Conservation (phyloP, 92 coral and sea anemone species). For the Porites divaricata region DNA sequence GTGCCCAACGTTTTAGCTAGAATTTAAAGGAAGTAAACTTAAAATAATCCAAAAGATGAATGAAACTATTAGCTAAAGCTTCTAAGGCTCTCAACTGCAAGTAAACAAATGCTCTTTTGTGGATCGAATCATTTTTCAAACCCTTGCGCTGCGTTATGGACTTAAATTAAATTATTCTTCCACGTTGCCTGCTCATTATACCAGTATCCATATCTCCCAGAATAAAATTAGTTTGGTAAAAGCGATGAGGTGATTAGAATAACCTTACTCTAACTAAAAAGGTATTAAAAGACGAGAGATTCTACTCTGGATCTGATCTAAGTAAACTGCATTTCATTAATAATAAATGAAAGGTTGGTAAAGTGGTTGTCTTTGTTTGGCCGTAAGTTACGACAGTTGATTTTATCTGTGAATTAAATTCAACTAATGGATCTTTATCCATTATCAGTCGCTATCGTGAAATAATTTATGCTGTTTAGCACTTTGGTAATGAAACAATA, state of each 20-base stretch:
- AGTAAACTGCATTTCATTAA: constrained; percentile 28
- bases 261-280: neutral
- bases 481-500: neutral
- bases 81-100: neutral
- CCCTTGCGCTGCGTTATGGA: neutral
- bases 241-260: neutral
- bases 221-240: neutral
- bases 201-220: neutral
- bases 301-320: constrained; percentile 23
- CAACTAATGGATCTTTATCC: neutral
- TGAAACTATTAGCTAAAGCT: neutral
- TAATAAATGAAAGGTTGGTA: constrained; percentile 27
- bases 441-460: neutral
- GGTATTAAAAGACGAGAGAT: neutral
- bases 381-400: neutral
- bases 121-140: neutral
- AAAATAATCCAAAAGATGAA: neutral
- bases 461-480: neutral
- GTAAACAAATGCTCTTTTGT: constrained; percentile 8
- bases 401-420: neutral
- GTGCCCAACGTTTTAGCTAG: constrained; percentile 19
- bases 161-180: constrained; percentile 35
- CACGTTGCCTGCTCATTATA: constrained; percentile 47
- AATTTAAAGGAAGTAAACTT: neutral
- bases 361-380: constrained; percentile 8